phyloP scores from a whole-genome alignment of 2,113 vertebrate genomes.

The Cathartes aura region DNA sequence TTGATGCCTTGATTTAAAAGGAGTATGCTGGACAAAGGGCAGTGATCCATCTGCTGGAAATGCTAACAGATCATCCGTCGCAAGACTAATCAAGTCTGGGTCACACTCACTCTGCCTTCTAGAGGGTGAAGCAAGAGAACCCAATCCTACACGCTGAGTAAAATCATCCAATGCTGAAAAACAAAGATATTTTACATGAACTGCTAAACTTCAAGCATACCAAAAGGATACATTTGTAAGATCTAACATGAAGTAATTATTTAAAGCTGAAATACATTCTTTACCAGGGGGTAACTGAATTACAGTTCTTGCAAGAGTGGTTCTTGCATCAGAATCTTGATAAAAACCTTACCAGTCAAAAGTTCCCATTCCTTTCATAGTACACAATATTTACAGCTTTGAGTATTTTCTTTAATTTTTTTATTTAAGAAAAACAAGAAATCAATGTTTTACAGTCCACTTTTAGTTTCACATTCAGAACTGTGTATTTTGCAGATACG shows the following conservation, averaged over 20 bases:
- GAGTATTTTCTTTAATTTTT: background rate
- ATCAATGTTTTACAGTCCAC: background rate
- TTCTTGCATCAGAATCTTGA: background rate
- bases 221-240: background rate
- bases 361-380: background rate
- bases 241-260: no score
- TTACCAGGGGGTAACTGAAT: background rate
- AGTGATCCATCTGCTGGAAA: constrained; percentile 84
- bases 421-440: background rate
- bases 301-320: background rate
- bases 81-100: constrained; percentile 81
- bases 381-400: background rate
- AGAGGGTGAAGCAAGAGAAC: background rate
- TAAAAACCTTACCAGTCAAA: background rate
- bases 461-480: background rate
- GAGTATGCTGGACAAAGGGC: constrained; percentile 69
- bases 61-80: constrained; percentile 87
- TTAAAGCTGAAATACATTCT: background rate
- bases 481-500: background rate
- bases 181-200: background rate
- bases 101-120: constrained; percentile 48
- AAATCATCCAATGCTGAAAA: constrained; percentile 43
- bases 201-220: background rate
- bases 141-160: background rate
- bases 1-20: background rate